Conservation (phyloP, 1,140 invertebrate genomes). For the Muscidifurax raptorellus region DNA sequence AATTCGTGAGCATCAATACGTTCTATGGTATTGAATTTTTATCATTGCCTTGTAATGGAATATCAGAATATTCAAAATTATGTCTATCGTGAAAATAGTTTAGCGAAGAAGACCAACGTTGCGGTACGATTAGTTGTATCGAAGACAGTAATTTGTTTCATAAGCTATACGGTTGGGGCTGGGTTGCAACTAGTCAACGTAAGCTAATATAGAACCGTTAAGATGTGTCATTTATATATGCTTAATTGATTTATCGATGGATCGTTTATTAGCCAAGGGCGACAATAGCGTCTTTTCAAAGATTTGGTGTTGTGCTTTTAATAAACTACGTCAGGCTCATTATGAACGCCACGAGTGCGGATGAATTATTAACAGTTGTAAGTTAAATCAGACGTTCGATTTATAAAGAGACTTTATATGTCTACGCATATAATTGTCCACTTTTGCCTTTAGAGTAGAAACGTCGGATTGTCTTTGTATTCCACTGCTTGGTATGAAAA, state of each 20-base stretch:
- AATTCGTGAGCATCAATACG: not conserved
- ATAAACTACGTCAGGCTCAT: slow-evolving; percentile 22
- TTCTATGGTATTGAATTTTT: not conserved
- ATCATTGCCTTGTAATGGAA: not conserved
- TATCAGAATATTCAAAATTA: not conserved
- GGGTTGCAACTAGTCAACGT: slow-evolving; percentile 19
- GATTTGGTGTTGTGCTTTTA: slow-evolving; percentile 18
- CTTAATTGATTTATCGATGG: not conserved
- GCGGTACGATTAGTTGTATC: not conserved
- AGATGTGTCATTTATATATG: not conserved
- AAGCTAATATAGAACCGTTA: not conserved
- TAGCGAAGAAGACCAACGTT: slow-evolving; percentile 3
- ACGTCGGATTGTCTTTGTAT: not conserved
- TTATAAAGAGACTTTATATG: not conserved
- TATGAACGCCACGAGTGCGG: not conserved
- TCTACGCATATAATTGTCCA: not conserved
- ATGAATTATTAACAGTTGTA: not conserved
- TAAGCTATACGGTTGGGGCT: slow-evolving; percentile 14
- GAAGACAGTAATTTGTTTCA: slow-evolving; percentile 20
- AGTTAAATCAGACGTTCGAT: not conserved
- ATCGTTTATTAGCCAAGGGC: not conserved
- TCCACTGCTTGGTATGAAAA: not conserved
- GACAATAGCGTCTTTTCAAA: not conserved
- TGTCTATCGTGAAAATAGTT: not conserved
- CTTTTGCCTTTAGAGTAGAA: slow-evolving; percentile 1